A percentile compares a stretch with the other conserved stretches of the same genome.
Conservation (phyloP, 2,888 invertebrate genomes). For the Aquatica leii region DNA sequence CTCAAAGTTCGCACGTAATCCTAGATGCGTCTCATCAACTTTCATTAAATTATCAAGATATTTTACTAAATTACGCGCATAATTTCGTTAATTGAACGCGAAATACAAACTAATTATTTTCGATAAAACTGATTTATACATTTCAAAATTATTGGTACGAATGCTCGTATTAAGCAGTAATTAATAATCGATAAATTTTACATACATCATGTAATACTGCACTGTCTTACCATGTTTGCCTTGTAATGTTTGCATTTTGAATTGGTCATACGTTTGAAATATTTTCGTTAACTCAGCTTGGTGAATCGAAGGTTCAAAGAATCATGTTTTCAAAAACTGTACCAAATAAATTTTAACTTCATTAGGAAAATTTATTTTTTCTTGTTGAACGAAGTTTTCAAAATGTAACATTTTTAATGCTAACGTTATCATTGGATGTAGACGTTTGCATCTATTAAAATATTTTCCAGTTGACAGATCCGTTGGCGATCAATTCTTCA, state of each 20-base stretch:
- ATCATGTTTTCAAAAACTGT: too few relatives aligned
- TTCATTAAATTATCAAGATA: background rate
- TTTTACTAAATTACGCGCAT: background rate
- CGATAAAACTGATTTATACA: background rate
- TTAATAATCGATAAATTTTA: background rate
- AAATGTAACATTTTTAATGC: too few relatives aligned
- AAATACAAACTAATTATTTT: background rate
- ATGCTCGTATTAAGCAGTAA: background rate
- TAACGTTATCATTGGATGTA: constrained; percentile 8
- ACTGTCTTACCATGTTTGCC: background rate
- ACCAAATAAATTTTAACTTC: too few relatives aligned
- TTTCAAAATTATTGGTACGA: background rate
- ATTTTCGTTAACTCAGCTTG: too few relatives aligned
- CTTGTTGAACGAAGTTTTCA: too few relatives aligned
- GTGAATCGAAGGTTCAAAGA: too few relatives aligned
- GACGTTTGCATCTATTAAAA: too few relatives aligned
- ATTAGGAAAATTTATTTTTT: background rate
- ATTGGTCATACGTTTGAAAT: background rate
- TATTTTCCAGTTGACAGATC: too few relatives aligned
- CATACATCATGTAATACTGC: background rate
- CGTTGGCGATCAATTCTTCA: constrained; percentile 42
- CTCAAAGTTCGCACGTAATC: constrained; percentile 42
- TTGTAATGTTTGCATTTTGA: background rate
- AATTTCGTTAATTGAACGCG: background rate
- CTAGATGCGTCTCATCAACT: constrained; percentile 48